These are phyloP conservation scores for Drosophila melanocephala DNA, from an alignment of 2,888 invertebrate species.

Conservation along the genomic window DNA sequence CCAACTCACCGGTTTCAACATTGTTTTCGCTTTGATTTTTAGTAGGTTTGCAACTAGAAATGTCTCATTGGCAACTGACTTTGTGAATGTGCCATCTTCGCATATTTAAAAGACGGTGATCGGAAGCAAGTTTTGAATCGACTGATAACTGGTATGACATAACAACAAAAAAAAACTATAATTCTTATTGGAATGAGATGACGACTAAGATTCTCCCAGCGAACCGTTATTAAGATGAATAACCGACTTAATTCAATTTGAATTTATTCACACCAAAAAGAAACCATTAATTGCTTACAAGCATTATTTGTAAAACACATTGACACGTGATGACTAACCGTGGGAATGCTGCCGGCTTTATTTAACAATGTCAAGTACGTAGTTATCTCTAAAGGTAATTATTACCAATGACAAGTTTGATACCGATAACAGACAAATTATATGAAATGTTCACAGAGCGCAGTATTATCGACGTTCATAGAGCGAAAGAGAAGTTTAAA, in stretches of 20 bases:
- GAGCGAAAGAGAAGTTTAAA: background rate
- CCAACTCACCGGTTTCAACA: conserved; percentile 47
- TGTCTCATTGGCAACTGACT: conserved; percentile 35
- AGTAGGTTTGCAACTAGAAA: background rate
- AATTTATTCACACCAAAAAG: conserved; percentile 26
- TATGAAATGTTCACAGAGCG: background rate
- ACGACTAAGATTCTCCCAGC: conserved; percentile 28
- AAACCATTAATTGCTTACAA: conserved; percentile 23
- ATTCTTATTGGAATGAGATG: conserved; percentile 25
- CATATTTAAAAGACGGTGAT: conserved; percentile 36
- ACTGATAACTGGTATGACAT: conserved; percentile 13
- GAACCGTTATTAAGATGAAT: conserved; percentile 3
- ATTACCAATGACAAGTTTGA: background rate
- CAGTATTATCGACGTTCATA: background rate
- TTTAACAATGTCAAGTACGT: conserved; percentile 18
- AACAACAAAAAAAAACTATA: conserved; percentile 11
- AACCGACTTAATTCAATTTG: background rate
- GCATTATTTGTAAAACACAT: conserved; percentile 6
- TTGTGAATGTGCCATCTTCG: conserved; percentile 4
- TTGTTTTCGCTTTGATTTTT: conserved; percentile 1
- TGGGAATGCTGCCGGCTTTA: conserved; percentile 2
- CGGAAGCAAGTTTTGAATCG: conserved; percentile 41
- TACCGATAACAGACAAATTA: background rate
- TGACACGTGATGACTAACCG: conserved; percentile 14
- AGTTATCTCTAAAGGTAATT: conserved; percentile 12